Percentiles rank a stretch among this genome's conserved stretches.
Evolutionary conservation across 2,797 vertebrate genomes (phyloP).

Genomic region (Bovichtus variegatus): DNA sequence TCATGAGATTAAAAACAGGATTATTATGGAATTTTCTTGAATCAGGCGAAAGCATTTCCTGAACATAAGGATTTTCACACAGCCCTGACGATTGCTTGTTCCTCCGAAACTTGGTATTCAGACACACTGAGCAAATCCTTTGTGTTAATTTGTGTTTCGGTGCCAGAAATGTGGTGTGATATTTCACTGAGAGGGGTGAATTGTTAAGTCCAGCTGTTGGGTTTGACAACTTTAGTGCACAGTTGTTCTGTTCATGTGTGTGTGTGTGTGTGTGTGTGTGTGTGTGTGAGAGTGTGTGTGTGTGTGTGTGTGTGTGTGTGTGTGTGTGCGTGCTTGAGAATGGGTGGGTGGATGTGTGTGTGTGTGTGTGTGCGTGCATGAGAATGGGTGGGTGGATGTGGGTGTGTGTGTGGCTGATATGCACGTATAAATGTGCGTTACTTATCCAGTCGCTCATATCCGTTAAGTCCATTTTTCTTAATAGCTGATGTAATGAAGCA

Average conservation of each 20-base stretch:
- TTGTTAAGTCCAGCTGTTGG: slow-evolving; percentile 79
- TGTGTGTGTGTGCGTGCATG: slow-evolving; percentile 9
- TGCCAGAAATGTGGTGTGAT: slow-evolving; percentile 83
- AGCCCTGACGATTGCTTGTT: slow-evolving; percentile 61
- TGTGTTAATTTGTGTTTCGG: slow-evolving; percentile 83
- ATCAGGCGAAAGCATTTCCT: not conserved
- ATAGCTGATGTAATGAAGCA: slow-evolving; percentile 21
- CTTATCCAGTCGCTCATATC: slow-evolving; percentile 20
- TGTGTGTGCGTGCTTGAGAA: slow-evolving; percentile 8
- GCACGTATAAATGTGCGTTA: slow-evolving; percentile 13
- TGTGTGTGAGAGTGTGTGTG: slow-evolving; percentile 4
- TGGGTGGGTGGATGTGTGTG: slow-evolving; percentile 25
- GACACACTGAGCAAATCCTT: slow-evolving; percentile 78
- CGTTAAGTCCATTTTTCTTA: slow-evolving; percentile 25
- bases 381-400: not conserved
- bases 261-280: slow-evolving; percentile 26
- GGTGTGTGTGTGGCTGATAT: slow-evolving; percentile 11
- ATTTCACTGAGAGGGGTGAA: slow-evolving; percentile 79
- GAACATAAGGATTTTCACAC: slow-evolving; percentile 65
- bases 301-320: slow-evolving; percentile 1
- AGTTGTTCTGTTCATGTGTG: slow-evolving; percentile 58
- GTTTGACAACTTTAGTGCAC: slow-evolving; percentile 67
- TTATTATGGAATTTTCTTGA: not conserved
- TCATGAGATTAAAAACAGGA: not conserved
- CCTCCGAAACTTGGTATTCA: slow-evolving; percentile 60